phyloP scores from a whole-genome alignment of 2,113 vertebrate species.

The Salminus brasiliensis region DNA sequence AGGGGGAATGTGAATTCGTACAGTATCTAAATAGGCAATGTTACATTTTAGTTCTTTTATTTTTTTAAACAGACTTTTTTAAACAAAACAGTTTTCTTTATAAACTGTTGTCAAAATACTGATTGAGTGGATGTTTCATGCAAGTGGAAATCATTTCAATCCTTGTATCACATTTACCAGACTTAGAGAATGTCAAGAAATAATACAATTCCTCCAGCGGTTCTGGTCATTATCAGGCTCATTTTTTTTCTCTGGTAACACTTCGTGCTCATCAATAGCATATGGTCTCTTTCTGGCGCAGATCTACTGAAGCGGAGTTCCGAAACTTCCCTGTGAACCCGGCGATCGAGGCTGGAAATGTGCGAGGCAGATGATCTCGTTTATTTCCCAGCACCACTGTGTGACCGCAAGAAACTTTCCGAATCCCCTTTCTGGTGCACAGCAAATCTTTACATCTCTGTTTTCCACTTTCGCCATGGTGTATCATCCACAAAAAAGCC shows the following conservation, averaged over 20 bases:
- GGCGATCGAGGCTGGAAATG: slow-evolving; percentile 28
- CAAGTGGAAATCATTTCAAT: slow-evolving; percentile 22
- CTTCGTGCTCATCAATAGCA: slow-evolving; percentile 38
- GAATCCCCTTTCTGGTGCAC: slow-evolving; percentile 6
- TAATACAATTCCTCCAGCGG: background rate
- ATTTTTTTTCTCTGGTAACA: slow-evolving; percentile 32
- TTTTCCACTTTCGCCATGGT: slow-evolving; percentile 24
- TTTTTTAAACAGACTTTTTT: no score
- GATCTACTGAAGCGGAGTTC: slow-evolving; percentile 13
- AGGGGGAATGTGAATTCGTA: background rate
- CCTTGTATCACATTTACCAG: background rate
- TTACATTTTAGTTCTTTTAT: no score
- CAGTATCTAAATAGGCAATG: background rate
- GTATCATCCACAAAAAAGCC: slow-evolving; percentile 2
- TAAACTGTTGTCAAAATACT: background rate
- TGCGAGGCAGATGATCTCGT: slow-evolving; percentile 44
- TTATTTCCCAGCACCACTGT: slow-evolving; percentile 33
- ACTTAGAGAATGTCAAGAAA: slow-evolving; percentile 7
- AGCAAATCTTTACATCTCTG: slow-evolving; percentile 16
- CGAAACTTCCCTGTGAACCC: slow-evolving; percentile 9
- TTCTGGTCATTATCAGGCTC: slow-evolving; percentile 20
- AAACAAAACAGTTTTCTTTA: background rate
- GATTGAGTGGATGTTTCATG: background rate
- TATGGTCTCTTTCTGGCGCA: slow-evolving; percentile 32
- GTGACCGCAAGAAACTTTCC: slow-evolving; percentile 23